These are phyloP conservation scores for Geophilus truncorum DNA, from an alignment of 2,888 invertebrate genomes.

Conservation along the genomic window DNA sequence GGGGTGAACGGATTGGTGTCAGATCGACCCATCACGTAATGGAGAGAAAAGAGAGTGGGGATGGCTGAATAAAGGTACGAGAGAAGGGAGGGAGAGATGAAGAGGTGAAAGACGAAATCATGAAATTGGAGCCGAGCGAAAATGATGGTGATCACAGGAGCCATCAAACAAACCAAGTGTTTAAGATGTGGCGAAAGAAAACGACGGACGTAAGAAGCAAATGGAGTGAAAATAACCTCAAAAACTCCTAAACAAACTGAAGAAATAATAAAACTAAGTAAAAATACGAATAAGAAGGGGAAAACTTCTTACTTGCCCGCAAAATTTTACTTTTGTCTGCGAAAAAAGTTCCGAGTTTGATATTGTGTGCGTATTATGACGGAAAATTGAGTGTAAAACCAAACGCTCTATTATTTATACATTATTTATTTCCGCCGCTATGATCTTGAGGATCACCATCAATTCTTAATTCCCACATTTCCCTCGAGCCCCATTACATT, in stretches of 20 bases:
- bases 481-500: neutral
- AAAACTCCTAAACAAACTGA: neutral
- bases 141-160: neutral
- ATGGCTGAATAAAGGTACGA: neutral
- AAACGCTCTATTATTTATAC: neutral
- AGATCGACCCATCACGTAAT: neutral
- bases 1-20: neutral
- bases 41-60: neutral
- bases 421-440: neutral
- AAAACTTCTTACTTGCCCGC: neutral
- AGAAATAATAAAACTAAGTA: neutral
- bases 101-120: neutral
- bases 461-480: neutral
- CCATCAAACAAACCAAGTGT: neutral
- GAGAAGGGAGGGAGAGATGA: neutral
- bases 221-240: neutral
- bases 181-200: neutral
- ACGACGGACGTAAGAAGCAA: neutral
- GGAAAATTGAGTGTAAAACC: neutral
- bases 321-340: neutral
- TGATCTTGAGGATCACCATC: neutral
- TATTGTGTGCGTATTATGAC: no score
- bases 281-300: neutral
- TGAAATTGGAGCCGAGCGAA: neutral
- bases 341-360: neutral